Conservation (phyloP, 1,140 invertebrate genomes). For the Drosophila sechellia region DNA sequence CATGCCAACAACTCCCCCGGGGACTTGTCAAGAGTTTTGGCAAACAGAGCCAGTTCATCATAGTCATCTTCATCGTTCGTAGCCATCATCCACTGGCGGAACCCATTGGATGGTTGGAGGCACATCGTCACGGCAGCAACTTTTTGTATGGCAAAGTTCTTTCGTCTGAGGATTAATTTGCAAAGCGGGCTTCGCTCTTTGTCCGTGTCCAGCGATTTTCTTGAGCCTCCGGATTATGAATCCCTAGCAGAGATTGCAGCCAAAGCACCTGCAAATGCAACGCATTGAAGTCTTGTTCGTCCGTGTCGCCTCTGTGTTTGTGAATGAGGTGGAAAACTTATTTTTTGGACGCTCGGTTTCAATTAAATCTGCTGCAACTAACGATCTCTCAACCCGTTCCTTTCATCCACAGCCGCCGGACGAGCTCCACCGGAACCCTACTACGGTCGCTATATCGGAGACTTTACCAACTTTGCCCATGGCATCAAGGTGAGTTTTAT, state of each 20-base stretch:
- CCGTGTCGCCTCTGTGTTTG: background rate
- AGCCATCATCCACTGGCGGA: background rate
- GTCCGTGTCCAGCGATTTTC: constrained; percentile 33
- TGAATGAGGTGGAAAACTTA: constrained; percentile 10
- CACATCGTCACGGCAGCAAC: constrained; percentile 29
- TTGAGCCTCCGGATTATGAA: constrained; percentile 66
- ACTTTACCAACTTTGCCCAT: constrained; percentile 89
- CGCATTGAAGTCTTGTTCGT: constrained; percentile 12
- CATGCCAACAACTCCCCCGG: constrained; percentile 46
- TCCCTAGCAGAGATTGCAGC: constrained; percentile 22
- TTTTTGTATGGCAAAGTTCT: constrained; percentile 63
- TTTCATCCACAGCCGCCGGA: constrained; percentile 54
- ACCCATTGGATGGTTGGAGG: constrained; percentile 1
- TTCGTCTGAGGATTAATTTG: constrained; percentile 67
- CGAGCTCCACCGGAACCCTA: constrained; percentile 87
- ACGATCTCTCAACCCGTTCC: constrained; percentile 1
- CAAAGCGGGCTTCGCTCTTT: constrained; percentile 46
- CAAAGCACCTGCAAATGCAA: constrained; percentile 28
- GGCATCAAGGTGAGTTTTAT: constrained; percentile 86
- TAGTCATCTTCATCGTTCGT: constrained; percentile 7
- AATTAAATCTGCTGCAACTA: constrained; percentile 26
- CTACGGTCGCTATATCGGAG: constrained; percentile 91
- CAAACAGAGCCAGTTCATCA: constrained; percentile 65
- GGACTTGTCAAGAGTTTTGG: constrained; percentile 70
- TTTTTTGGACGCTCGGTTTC: constrained; percentile 13